These are phyloP conservation scores for Axea sp. DNA, from an alignment of 2,888 invertebrate species.

Conservation along the genomic window DNA sequence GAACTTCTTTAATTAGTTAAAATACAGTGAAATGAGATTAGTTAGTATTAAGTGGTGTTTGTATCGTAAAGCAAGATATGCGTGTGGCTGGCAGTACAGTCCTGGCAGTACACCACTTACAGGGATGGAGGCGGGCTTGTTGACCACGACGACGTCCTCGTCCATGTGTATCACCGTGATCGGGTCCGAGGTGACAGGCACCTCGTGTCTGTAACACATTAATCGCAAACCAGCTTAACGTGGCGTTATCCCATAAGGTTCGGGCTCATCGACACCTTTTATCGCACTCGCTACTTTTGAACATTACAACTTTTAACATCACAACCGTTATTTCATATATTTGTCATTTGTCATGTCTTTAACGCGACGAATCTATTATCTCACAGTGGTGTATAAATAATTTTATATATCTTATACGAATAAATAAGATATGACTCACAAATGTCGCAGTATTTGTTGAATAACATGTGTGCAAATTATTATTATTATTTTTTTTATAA, in stretches of 20 bases:
- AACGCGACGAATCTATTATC: not conserved
- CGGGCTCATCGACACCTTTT: constrained; percentile 53
- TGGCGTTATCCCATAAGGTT: constrained; percentile 73
- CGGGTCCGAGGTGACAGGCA: constrained; percentile 97
- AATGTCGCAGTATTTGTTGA: not conserved
- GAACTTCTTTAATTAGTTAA: no score
- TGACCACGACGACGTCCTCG: constrained; percentile 99
- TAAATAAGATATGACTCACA: not conserved
- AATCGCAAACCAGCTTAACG: constrained; percentile 79
- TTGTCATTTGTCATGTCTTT: not conserved
- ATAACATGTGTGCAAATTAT: no score
- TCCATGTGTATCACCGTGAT: constrained; percentile 98
- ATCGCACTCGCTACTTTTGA: constrained; percentile 29
- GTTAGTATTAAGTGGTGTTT: constrained; percentile 7
- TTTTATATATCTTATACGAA: not conserved
- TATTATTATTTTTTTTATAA: no score
- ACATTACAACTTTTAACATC: constrained; percentile 11
- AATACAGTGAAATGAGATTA: constrained; percentile 25
- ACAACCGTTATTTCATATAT: constrained; percentile 6
- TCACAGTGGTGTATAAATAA: constrained; percentile 20
- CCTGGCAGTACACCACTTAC: constrained; percentile 92
- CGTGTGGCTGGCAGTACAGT: constrained; percentile 78
- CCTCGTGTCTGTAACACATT: constrained; percentile 95
- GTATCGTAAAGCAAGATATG: constrained; percentile 50
- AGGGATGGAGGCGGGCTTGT: constrained; percentile 99